These are phyloP conservation scores for Heteractis magnifica DNA, from an alignment of 92 coral and sea anemone species.

Conservation along the genomic window DNA sequence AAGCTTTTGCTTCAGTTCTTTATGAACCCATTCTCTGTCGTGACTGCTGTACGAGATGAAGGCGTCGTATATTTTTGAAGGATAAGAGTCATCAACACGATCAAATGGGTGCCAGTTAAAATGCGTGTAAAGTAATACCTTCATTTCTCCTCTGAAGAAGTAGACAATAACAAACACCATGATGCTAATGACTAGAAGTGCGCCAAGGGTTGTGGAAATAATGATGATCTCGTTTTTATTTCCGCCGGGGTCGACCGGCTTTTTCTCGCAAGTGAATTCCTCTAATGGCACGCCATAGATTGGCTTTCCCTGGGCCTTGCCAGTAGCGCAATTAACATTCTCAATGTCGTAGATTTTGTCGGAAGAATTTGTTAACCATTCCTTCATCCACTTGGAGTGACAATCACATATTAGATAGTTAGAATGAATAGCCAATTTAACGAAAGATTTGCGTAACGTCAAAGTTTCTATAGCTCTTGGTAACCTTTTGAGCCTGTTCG, in stretches of 20 bases:
- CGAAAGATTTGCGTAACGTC: slow-evolving; percentile 36
- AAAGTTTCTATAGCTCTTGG: slow-evolving; percentile 41
- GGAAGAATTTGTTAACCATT: slow-evolving; percentile 48
- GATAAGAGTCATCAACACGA: slow-evolving; percentile 68
- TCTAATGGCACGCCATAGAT: slow-evolving; percentile 35
- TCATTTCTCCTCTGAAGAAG: slow-evolving; percentile 60
- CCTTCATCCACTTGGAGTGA: slow-evolving; percentile 60
- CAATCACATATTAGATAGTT: slow-evolving; percentile 77
- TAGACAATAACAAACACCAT: slow-evolving; percentile 27
- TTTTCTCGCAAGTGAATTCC: slow-evolving; percentile 56
- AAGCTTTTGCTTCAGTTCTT: slow-evolving; percentile 47
- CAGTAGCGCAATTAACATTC: slow-evolving; percentile 58
- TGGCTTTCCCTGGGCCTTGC: slow-evolving; percentile 45
- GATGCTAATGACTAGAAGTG: slow-evolving; percentile 3
- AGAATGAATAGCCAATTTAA: slow-evolving; percentile 38
- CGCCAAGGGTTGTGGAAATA: slow-evolving; percentile 11
- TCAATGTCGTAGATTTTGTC: slow-evolving; percentile 31
- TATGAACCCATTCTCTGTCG: slow-evolving; percentile 61
- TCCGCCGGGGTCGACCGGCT: not conserved
- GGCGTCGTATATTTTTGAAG: slow-evolving; percentile 72
- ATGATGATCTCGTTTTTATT: not conserved
- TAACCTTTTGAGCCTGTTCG: slow-evolving; percentile 56
- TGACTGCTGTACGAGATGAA: slow-evolving; percentile 78
- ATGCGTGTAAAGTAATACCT: slow-evolving; percentile 61
- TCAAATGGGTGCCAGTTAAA: slow-evolving; percentile 88